Conservation (phyloP, 1,140 invertebrate species). For the Neodiprion fabricii region DNA sequence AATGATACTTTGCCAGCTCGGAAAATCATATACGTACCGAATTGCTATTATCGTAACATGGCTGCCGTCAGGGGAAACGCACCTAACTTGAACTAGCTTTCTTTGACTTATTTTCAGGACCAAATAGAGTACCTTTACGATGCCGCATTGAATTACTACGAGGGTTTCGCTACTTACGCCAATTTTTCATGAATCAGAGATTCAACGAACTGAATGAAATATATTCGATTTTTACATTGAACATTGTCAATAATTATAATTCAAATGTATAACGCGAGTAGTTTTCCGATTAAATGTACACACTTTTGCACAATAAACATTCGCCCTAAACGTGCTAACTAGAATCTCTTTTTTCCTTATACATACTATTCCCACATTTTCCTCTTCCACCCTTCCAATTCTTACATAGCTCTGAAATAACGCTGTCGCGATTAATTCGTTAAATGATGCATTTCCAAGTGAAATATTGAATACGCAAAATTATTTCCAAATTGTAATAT, state of each 20-base stretch:
- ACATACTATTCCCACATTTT: too few relatives aligned
- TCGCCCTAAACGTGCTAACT: too few relatives aligned
- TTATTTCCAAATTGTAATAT: too few relatives aligned
- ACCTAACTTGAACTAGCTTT: slow-evolving; percentile 6
- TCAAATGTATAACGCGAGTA: not conserved
- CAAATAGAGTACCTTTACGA: slow-evolving; percentile 48
- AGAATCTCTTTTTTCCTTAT: too few relatives aligned
- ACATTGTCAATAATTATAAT: not conserved
- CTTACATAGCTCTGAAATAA: too few relatives aligned
- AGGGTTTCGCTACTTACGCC: slow-evolving; percentile 45
- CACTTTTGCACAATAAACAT: too few relatives aligned
- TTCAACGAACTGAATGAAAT: not conserved
- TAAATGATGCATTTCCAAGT: too few relatives aligned
- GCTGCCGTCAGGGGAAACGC: not conserved
- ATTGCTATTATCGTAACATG: not conserved
- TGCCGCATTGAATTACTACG: slow-evolving; percentile 38
- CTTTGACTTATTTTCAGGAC: slow-evolving; percentile 35
- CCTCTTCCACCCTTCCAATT: too few relatives aligned
- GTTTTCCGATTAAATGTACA: not conserved
- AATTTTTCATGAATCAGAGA: slow-evolving; percentile 35
- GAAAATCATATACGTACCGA: not conserved
- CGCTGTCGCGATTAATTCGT: too few relatives aligned
- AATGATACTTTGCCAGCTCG: slow-evolving; percentile 6
- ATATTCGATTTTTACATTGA: not conserved
- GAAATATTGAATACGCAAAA: too few relatives aligned